Conservation (phyloP, 2,113 vertebrate genomes). For the Aptenodytes patagonicus region DNA sequence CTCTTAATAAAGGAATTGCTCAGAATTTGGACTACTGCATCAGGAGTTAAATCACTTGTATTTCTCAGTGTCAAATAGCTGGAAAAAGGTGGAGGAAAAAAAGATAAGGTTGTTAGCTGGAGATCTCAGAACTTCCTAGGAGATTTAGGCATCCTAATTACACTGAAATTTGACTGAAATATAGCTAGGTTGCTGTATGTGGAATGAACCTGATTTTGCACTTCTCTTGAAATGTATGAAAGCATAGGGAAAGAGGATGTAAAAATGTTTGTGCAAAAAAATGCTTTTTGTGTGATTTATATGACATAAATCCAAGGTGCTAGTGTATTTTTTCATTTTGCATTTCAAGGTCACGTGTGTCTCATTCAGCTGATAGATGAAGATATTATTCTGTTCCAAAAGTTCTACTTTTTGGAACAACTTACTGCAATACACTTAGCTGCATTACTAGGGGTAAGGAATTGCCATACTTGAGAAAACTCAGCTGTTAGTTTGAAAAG, state of each 20-base stretch:
- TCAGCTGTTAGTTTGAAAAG: background rate
- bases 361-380: background rate
- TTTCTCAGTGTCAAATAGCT: background rate
- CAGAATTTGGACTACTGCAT: background rate
- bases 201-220: background rate
- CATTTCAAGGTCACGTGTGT: background rate
- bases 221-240: background rate
- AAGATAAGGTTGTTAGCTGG: background rate
- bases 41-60: background rate
- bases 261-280: background rate
- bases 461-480: background rate
- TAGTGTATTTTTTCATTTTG: background rate
- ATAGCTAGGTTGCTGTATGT: background rate
- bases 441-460: background rate
- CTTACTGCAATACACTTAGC: background rate
- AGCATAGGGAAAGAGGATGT: background rate
- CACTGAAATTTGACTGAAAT: background rate
- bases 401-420: background rate
- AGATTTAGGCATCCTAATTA: background rate
- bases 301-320: background rate
- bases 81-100: background rate
- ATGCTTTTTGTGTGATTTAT: background rate
- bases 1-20: background rate
- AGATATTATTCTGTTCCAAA: background rate
- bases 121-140: background rate